A percentile compares a stretch with the other conserved stretches of the same genome.
These are phyloP conservation scores for Nematolebias whitei DNA, from an alignment of 2,113 vertebrate species.

Conservation along the genomic window DNA sequence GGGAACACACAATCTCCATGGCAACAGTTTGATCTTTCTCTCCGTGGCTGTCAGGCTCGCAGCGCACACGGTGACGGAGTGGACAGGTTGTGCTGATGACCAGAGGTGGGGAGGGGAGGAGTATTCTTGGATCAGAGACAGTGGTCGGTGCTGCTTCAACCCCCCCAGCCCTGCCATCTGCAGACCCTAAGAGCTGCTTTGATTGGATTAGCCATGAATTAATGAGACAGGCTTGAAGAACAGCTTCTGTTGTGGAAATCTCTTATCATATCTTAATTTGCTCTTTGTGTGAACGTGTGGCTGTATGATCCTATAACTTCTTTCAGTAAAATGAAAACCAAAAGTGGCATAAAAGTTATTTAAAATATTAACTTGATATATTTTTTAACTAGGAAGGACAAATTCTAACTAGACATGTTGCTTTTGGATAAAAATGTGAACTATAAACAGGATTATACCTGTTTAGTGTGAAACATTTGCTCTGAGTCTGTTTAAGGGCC, in stretches of 20 bases:
- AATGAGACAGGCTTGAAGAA: conserved; percentile 77
- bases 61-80: conserved; percentile 72
- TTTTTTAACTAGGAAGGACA: background rate
- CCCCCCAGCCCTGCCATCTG: conserved; percentile 65
- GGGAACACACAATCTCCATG: conserved; percentile 81
- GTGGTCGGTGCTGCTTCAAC: conserved; percentile 32
- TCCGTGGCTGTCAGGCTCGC: conserved; percentile 71
- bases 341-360: conserved; percentile 4
- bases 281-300: conserved; percentile 59
- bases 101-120: conserved; percentile 46
- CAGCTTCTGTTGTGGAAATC: conserved; percentile 73
- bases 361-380: background rate
- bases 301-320: conserved; percentile 45
- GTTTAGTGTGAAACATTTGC: background rate
- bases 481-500: conserved; percentile 32
- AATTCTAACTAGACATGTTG: conserved; percentile 39
- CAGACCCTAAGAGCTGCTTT: conserved; percentile 72
- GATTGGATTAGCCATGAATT: conserved; percentile 79
- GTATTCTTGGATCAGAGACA: conserved; percentile 47
- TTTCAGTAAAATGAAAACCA: conserved; percentile 43
- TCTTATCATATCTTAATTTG: conserved; percentile 74
- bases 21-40: conserved; percentile 78
- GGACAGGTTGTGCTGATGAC: conserved; percentile 73
- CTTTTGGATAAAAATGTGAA: conserved; percentile 5
- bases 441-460: background rate